Conservation (phyloP, 2,113 vertebrate genomes). For the Serinus canaria region DNA sequence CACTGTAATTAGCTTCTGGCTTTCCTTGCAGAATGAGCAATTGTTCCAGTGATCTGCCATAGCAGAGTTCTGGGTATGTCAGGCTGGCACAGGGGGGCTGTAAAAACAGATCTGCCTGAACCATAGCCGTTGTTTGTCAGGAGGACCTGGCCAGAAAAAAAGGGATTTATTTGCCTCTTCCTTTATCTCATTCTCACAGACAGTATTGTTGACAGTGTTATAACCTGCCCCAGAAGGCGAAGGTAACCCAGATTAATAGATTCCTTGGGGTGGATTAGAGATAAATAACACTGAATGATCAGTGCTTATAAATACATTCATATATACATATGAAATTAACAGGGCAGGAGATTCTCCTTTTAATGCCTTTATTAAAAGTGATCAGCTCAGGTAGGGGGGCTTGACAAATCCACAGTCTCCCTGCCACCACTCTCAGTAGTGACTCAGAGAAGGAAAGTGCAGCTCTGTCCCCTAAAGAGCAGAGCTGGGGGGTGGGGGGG, state of each 20-base stretch:
- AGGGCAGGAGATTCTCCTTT: too few relatives aligned
- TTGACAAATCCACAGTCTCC: too few relatives aligned
- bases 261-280: not conserved
- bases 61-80: slow-evolving; percentile 28
- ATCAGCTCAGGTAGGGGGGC: too few relatives aligned
- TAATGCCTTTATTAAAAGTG: too few relatives aligned
- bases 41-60: not conserved
- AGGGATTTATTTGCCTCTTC: not conserved
- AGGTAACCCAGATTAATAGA: not conserved
- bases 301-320: not conserved
- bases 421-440: too few relatives aligned
- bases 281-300: not conserved
- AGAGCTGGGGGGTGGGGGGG: too few relatives aligned
- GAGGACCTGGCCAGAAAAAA: not conserved
- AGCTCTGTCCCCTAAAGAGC: too few relatives aligned
- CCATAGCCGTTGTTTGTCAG: not conserved
- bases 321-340: too few relatives aligned
- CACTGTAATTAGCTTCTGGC: not conserved
- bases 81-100: slow-evolving; percentile 40
- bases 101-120: slow-evolving; percentile 45
- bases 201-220: not conserved
- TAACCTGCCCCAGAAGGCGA: not conserved
- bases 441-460: too few relatives aligned
- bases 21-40: slow-evolving; percentile 3
- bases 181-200: not conserved